phyloP scores from a whole-genome alignment of 2,113 vertebrate genomes.

The Hirundichthys speculiger region DNA sequence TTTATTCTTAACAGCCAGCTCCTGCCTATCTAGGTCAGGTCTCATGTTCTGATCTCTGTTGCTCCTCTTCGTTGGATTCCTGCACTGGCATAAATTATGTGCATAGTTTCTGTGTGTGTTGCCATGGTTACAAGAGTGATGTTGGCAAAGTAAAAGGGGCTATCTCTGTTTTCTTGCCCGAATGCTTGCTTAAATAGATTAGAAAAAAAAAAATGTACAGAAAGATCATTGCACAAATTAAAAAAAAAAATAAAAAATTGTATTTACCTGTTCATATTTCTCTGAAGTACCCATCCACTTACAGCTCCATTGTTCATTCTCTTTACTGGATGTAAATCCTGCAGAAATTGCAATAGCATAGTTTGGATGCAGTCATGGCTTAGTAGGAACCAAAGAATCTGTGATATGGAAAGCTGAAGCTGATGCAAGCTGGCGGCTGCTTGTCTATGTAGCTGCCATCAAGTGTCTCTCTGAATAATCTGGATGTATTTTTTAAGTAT shows the following conservation, averaged over 20 bases:
- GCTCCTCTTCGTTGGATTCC: slow-evolving; percentile 45
- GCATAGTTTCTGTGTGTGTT: slow-evolving; percentile 54
- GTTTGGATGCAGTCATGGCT: too few species aligned
- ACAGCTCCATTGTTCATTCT: too few species aligned
- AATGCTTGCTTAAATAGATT: slow-evolving; percentile 15
- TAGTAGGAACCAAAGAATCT: too few species aligned
- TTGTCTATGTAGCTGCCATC: too few species aligned
- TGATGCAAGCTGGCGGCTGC: too few species aligned
- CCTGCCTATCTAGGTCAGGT: slow-evolving; percentile 66
- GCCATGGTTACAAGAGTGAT: slow-evolving; percentile 58
- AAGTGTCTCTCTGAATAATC: too few species aligned
- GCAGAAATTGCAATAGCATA: too few species aligned
- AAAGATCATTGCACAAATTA: neutral
- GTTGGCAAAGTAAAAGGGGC: slow-evolving; percentile 39
- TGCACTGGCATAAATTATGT: slow-evolving; percentile 49
- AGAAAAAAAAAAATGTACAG: neutral
- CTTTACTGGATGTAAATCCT: too few species aligned
- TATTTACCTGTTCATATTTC: neutral
- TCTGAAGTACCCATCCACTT: too few species aligned
- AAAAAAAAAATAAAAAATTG: neutral
- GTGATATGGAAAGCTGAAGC: too few species aligned
- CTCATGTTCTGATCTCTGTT: slow-evolving; percentile 60
- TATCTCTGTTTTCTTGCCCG: slow-evolving; percentile 24
- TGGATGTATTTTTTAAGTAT: too few species aligned
- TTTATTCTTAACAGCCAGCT: slow-evolving; percentile 24